Conservation (phyloP, 2,888 invertebrate species). For the Subacronicta megacephala region DNA sequence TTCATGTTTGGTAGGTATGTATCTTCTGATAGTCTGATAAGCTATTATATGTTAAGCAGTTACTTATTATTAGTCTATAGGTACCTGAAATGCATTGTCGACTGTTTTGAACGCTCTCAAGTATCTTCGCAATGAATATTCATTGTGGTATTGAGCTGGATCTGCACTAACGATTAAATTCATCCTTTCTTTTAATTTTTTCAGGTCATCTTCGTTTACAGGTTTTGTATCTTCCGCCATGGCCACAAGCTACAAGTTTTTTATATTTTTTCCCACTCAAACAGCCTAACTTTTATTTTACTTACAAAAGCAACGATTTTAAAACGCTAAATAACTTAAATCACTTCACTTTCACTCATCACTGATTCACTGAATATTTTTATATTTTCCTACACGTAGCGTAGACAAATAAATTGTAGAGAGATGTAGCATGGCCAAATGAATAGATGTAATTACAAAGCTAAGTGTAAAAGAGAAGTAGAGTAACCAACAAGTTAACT, state of each 20-base stretch:
- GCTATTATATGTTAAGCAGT: too few relatives aligned
- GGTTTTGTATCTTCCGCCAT: constrained; percentile 85
- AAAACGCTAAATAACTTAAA: constrained; percentile 18
- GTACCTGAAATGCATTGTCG: constrained; percentile 93
- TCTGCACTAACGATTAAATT: constrained; percentile 93
- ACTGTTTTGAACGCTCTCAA: constrained; percentile 93
- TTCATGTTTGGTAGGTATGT: too few relatives aligned
- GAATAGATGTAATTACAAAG: not conserved
- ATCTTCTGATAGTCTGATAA: too few relatives aligned
- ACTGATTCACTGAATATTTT: too few relatives aligned
- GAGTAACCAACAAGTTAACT: not conserved
- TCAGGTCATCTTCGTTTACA: constrained; percentile 91
- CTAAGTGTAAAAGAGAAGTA: constrained; percentile 22
- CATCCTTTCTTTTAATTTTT: constrained; percentile 92
- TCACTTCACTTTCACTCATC: constrained; percentile 25
- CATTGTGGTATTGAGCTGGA: constrained; percentile 93
- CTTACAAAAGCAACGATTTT: constrained; percentile 26
- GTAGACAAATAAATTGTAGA: too few relatives aligned
- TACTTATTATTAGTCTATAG: too few relatives aligned
- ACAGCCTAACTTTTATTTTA: constrained; percentile 7
- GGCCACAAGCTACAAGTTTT: not conserved
- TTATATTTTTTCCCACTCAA: not conserved
- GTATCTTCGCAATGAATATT: constrained; percentile 92
- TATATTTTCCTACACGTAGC: too few relatives aligned
- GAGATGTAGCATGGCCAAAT: constrained; percentile 22